Conservation (phyloP, 2,113 vertebrate species). For the Bos javanicus region DNA sequence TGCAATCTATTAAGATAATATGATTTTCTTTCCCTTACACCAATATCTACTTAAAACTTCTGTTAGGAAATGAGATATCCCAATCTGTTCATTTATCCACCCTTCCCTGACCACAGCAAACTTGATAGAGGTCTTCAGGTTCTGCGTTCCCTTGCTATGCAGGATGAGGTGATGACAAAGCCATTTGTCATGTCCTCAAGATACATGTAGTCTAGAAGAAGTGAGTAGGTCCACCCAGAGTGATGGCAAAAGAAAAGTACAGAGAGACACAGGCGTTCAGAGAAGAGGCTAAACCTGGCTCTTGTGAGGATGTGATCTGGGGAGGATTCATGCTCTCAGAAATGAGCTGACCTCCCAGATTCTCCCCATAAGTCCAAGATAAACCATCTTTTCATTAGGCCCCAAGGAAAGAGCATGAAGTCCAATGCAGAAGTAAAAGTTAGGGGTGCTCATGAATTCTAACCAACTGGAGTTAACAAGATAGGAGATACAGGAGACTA, state of each 20-base stretch:
- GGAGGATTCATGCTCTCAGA: neutral
- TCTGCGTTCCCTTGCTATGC: neutral
- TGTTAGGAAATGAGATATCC: neutral
- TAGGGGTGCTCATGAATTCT: neutral
- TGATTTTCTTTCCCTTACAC: neutral
- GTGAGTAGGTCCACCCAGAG: neutral
- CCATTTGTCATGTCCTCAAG: neutral
- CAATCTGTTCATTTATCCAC: neutral
- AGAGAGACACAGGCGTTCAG: neutral
- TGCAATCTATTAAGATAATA: neutral
- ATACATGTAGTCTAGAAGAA: neutral
- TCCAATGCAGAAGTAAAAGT: neutral
- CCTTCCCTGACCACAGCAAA: neutral
- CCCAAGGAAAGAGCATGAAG: neutral
- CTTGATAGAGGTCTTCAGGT: neutral
- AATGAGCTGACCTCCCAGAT: neutral
- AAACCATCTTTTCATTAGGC: neutral
- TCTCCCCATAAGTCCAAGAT: neutral
- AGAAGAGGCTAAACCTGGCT: neutral
- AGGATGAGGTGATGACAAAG: neutral
- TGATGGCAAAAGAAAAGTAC: neutral
- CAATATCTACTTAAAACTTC: neutral
- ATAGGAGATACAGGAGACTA: neutral
- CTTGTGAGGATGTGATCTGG: neutral
- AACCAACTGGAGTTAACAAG: neutral